Percentiles rank a stretch among this genome's conserved stretches.
These are phyloP conservation scores for Anodontia alba DNA, from an alignment of 2,888 invertebrate species.

Conservation along the genomic window DNA sequence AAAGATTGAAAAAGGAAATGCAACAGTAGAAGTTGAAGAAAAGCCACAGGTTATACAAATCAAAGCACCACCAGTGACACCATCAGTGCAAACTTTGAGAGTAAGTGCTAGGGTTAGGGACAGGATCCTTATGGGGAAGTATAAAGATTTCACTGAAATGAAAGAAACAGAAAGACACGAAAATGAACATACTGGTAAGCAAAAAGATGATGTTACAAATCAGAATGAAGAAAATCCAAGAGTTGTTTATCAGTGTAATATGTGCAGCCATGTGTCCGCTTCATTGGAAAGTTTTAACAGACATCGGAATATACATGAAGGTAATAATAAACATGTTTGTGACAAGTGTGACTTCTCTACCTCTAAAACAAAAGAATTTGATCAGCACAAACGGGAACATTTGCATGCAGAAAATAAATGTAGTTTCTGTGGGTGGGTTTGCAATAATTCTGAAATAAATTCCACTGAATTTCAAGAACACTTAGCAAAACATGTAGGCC, in stretches of 20 bases:
- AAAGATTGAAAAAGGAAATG: background rate
- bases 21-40: background rate
- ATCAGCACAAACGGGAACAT: conserved; percentile 73
- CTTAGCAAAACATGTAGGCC: conserved; percentile 85
- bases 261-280: conserved; percentile 38
- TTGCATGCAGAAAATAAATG: conserved; percentile 79
- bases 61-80: background rate
- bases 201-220: background rate
- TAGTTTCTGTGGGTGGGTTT: conserved; percentile 83
- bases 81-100: background rate
- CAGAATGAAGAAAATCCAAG: background rate
- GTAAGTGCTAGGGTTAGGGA: conserved; percentile 12
- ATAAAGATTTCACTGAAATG: conserved; percentile 6
- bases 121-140: background rate
- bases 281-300: background rate
- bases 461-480: conserved; percentile 83
- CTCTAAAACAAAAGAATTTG: conserved; percentile 66
- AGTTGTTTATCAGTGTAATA: conserved; percentile 48
- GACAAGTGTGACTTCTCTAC: conserved; percentile 70
- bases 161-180: background rate
- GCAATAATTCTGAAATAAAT: conserved; percentile 60
- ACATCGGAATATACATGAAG: background rate
- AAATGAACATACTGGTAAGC: conserved; percentile 1
- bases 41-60: background rate
- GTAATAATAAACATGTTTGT: conserved; percentile 47